These are phyloP conservation scores for Acanthococcus lagerstroemiae DNA, from an alignment of 2,888 invertebrate genomes.

Conservation along the genomic window DNA sequence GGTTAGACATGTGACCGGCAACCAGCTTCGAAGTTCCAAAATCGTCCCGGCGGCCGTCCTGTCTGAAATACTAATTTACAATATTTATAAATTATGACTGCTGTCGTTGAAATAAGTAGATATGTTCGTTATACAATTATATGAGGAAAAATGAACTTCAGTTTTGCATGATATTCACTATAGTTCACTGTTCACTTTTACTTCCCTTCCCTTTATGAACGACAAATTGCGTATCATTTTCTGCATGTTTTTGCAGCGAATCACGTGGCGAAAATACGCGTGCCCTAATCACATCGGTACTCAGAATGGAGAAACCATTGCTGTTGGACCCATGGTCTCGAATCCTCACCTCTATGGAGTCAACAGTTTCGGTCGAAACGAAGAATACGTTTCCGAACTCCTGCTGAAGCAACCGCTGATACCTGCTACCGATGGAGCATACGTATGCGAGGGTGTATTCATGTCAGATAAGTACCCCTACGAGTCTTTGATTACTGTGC, in stretches of 20 bases:
- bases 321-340: constrained; percentile 12
- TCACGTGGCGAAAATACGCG: constrained; percentile 24
- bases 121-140: no score
- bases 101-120: no score
- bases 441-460: constrained; percentile 24
- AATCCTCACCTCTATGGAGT: constrained; percentile 19
- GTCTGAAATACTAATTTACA: no score
- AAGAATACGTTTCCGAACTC: constrained; percentile 19
- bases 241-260: constrained; percentile 2
- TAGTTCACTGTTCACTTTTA: background rate
- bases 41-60: no score
- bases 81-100: no score
- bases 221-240: background rate
- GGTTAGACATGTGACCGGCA: no score
- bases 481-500: background rate
- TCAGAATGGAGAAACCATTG: constrained; percentile 12
- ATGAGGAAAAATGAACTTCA: no score
- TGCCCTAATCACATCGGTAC: constrained; percentile 13
- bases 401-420: constrained; percentile 20
- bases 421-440: constrained; percentile 14
- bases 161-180: background rate
- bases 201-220: background rate
- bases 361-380: constrained; percentile 17
- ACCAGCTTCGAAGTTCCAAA: no score
- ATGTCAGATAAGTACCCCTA: constrained; percentile 4